Percentiles rank a stretch among this genome's conserved stretches.
These are phyloP conservation scores for Drosophila nr. perissopoda DNA, from an alignment of 2,888 invertebrate genomes.

Conservation along the genomic window DNA sequence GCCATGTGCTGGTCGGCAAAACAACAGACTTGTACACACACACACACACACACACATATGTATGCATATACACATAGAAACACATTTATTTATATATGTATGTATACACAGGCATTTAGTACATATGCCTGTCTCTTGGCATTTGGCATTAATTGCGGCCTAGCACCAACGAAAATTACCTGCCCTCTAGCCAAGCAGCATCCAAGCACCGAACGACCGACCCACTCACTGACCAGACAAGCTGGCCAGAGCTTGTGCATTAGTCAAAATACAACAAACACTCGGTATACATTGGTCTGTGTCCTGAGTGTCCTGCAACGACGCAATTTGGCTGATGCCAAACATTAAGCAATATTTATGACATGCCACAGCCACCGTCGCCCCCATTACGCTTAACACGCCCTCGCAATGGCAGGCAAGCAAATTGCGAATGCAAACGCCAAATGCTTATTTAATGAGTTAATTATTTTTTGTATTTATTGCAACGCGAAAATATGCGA, in stretches of 20 bases:
- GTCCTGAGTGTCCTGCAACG: conserved; percentile 44
- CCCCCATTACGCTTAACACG: background rate
- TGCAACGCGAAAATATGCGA: conserved; percentile 69
- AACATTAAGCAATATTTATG: conserved; percentile 78
- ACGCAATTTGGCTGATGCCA: conserved; percentile 64
- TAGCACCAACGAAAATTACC: conserved; percentile 71
- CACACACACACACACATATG: conserved; percentile 6
- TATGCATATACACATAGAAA: background rate
- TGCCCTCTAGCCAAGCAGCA: conserved; percentile 27
- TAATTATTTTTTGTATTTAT: conserved; percentile 79
- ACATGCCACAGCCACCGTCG: conserved; percentile 27
- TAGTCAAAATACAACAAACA: conserved; percentile 51
- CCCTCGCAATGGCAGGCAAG: conserved; percentile 10
- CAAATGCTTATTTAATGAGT: conserved; percentile 82
- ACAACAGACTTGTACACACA: conserved; percentile 8
- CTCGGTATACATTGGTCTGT: conserved; percentile 12
- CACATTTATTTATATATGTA: background rate
- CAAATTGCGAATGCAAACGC: conserved; percentile 72
- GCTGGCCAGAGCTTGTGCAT: conserved; percentile 43
- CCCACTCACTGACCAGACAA: conserved; percentile 16
- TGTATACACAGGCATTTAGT: conserved; percentile 5
- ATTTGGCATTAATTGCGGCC: conserved; percentile 79
- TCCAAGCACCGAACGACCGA: background rate
- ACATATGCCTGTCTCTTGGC: conserved; percentile 47
- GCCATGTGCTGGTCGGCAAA: conserved; percentile 60